phyloP scores from a whole-genome alignment of 2,797 vertebrate genomes.

The Galago senegalensis region DNA sequence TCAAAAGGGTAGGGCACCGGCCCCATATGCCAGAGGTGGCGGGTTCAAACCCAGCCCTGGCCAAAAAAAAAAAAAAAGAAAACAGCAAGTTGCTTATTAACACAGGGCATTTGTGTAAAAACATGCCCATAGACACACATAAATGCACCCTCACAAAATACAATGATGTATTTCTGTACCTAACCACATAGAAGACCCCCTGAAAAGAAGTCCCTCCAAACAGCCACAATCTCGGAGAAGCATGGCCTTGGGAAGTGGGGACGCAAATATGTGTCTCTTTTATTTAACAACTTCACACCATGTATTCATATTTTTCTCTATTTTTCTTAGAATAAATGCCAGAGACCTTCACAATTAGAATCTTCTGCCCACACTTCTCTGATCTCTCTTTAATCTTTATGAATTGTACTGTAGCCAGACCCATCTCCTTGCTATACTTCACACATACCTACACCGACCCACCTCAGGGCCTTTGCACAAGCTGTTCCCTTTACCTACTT shows the following conservation, averaged over 20 bases:
- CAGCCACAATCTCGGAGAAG: neutral
- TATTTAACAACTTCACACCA: constrained; percentile 13
- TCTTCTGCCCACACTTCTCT: neutral
- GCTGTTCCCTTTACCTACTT: neutral
- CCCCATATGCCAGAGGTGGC: no score
- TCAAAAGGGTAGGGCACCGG: no score
- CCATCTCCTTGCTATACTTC: neutral
- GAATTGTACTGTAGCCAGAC: neutral
- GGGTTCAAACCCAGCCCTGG: no score
- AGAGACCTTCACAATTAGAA: neutral
- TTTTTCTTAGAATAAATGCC: constrained; percentile 5
- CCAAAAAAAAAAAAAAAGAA: no score
- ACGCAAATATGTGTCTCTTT: neutral
- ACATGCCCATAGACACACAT: neutral
- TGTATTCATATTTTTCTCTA: neutral
- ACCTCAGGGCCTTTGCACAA: neutral
- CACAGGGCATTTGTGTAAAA: neutral
- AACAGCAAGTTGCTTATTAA: neutral
- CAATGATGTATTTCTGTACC: constrained; percentile 24
- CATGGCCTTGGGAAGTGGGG: neutral
- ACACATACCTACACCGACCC: neutral
- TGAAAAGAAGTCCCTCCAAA: neutral
- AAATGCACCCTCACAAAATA: neutral
- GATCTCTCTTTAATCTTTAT: neutral
- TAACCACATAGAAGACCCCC: neutral